These are phyloP conservation scores for Chironomus tentans DNA, from an alignment of 2,888 invertebrate genomes.

Conservation along the genomic window DNA sequence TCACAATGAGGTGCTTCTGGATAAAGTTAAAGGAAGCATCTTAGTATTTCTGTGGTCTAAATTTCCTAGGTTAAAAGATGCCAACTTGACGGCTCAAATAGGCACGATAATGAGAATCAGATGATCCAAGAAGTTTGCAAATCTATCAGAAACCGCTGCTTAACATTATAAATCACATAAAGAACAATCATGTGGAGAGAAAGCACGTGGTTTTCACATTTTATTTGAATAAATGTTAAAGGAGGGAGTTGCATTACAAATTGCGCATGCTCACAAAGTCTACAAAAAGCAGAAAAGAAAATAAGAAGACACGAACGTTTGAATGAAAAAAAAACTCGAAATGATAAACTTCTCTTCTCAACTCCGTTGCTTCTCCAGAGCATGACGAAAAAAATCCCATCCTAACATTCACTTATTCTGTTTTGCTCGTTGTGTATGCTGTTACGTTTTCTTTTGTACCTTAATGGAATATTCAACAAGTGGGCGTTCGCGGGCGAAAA, in stretches of 20 bases:
- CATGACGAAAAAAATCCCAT: not conserved
- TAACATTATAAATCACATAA: no score
- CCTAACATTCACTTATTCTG: not conserved
- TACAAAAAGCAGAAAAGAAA: constrained; percentile 2
- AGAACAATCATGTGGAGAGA: not conserved
- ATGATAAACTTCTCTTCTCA: not conserved
- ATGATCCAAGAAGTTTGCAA: no score
- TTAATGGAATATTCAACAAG: constrained; percentile 26
- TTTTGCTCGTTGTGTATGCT: no score
- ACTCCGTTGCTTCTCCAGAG: not conserved
- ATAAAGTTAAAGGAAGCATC: no score
- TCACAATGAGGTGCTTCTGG: no score
- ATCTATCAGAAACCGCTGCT: no score
- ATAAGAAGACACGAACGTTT: no score
- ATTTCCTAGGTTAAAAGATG: no score
- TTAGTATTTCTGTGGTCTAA: no score
- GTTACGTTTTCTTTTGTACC: not conserved
- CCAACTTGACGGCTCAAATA: no score
- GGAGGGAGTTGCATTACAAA: constrained; percentile 20
- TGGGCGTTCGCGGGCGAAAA: constrained; percentile 20
- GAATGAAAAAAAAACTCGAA: no score
- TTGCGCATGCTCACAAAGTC: constrained; percentile 17
- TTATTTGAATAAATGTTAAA: not conserved
- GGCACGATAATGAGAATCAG: no score
- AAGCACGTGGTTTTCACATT: constrained; percentile 8